These are phyloP conservation scores for Chironomus tepperi DNA, from an alignment of 1,140 invertebrate species.

Conservation along the genomic window DNA sequence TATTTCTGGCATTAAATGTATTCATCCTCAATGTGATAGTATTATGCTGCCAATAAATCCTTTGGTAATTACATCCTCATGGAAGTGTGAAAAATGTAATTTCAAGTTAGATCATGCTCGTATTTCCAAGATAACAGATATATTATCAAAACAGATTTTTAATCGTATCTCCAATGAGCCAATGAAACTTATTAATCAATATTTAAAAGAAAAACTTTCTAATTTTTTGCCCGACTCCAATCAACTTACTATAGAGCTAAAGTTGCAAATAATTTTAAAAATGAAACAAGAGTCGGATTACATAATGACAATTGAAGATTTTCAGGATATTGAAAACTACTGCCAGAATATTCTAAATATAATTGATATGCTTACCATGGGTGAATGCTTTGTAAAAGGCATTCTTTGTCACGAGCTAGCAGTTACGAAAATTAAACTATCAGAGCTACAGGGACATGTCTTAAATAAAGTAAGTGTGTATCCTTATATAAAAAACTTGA, in stretches of 20 bases:
- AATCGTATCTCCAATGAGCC: background rate
- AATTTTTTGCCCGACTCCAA: slow-evolving; percentile 44
- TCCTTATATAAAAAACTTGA: no score
- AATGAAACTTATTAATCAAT: slow-evolving; percentile 38
- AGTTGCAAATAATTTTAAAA: slow-evolving; percentile 32
- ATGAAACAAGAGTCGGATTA: background rate
- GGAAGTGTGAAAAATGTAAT: slow-evolving; percentile 44
- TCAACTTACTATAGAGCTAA: slow-evolving; percentile 45
- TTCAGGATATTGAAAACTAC: background rate
- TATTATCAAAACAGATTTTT: background rate
- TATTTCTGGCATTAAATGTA: slow-evolving; percentile 45
- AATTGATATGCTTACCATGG: background rate
- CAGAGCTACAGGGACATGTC: background rate
- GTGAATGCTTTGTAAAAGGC: slow-evolving; percentile 20
- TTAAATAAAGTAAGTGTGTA: background rate
- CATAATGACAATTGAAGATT: slow-evolving; percentile 4
- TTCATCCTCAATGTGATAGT: slow-evolving; percentile 40
- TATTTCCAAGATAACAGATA: background rate
- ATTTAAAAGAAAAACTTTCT: slow-evolving; percentile 39
- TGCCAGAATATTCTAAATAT: slow-evolving; percentile 5
- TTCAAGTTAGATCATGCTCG: background rate
- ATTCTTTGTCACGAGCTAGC: background rate
- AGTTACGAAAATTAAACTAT: background rate
- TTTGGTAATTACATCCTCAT: slow-evolving; percentile 37
- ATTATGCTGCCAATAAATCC: slow-evolving; percentile 42